These are phyloP conservation scores for Eumeta japonica DNA, from an alignment of 1,140 invertebrate genomes.

Conservation along the genomic window DNA sequence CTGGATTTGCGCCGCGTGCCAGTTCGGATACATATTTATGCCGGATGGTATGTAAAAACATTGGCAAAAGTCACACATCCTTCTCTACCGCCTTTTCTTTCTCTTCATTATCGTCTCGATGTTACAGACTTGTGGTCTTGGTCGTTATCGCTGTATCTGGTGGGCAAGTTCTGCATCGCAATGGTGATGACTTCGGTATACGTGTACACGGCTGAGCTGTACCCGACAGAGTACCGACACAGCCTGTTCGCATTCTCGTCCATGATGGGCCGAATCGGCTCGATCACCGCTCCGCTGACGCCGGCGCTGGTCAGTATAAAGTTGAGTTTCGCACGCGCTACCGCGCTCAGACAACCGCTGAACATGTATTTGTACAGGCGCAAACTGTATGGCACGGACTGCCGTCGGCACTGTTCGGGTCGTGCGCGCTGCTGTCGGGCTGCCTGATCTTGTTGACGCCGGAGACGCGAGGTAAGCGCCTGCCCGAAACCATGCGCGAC, in stretches of 20 bases:
- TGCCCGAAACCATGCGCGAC: constrained; percentile 59
- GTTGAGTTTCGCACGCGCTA: too few species aligned
- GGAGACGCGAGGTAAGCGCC: constrained; percentile 58
- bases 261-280: constrained; percentile 71
- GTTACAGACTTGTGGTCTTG: constrained; percentile 15
- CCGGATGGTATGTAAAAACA: constrained; percentile 58
- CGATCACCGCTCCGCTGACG: constrained; percentile 71
- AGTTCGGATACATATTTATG: constrained; percentile 67
- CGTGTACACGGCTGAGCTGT: constrained; percentile 70
- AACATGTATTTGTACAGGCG: too few species aligned
- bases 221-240: constrained; percentile 67
- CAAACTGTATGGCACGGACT: constrained; percentile 24
- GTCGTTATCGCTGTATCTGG: constrained; percentile 61
- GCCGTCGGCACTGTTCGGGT: constrained; percentile 64
- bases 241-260: constrained; percentile 68
- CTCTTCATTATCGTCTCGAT: background rate
- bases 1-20: constrained; percentile 67
- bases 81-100: too few species aligned
- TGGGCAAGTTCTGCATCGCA: constrained; percentile 72
- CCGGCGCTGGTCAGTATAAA: too few species aligned
- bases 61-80: too few species aligned
- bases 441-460: constrained; percentile 57
- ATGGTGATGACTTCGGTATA: constrained; percentile 69
- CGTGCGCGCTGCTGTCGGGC: constrained; percentile 58
- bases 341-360: too few species aligned